A percentile compares a stretch with the other conserved stretches of the same genome.
Conservation (phyloP, 2,888 invertebrate genomes). For the Leptopilina drosophilae region DNA sequence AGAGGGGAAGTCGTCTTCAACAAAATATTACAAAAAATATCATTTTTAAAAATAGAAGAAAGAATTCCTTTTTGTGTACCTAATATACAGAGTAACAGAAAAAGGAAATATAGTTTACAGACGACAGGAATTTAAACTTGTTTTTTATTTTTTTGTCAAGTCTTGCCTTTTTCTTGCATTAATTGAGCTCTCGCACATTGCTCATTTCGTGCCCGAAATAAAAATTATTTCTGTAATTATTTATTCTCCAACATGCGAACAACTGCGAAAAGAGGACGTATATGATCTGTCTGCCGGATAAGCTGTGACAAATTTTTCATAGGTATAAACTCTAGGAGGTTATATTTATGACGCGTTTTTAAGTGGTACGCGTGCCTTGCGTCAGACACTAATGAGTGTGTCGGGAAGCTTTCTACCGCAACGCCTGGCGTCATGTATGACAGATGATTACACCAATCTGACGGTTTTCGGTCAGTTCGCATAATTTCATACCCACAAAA, state of each 20-base stretch:
- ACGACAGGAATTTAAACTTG: constrained; percentile 8
- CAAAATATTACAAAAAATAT: too few species aligned
- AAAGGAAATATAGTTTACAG: constrained; percentile 34
- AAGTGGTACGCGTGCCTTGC: constrained; percentile 60
- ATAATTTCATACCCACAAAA: neutral
- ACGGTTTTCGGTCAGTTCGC: constrained; percentile 28
- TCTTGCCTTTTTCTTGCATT: neutral
- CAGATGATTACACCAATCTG: constrained; percentile 55
- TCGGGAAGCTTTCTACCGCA: constrained; percentile 40
- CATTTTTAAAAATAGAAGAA: neutral
- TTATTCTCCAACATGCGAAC: constrained; percentile 21
- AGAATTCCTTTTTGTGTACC: neutral
- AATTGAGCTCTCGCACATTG: constrained; percentile 34
- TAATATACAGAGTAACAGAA: neutral
- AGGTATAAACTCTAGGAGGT: constrained; percentile 54
- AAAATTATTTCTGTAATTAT: constrained; percentile 17
- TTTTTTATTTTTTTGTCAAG: neutral
- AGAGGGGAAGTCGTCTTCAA: too few species aligned
- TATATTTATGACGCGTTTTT: constrained; percentile 57
- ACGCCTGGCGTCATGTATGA: constrained; percentile 43
- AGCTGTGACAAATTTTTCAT: constrained; percentile 67
- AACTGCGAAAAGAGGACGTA: constrained; percentile 41
- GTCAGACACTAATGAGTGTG: constrained; percentile 70
- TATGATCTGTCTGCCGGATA: constrained; percentile 49
- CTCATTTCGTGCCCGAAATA: constrained; percentile 29